A percentile compares a stretch with the other conserved stretches of the same genome.
Evolutionary conservation across 2,113 vertebrate species (phyloP).

Genomic region (Morphnarchus princeps): DNA sequence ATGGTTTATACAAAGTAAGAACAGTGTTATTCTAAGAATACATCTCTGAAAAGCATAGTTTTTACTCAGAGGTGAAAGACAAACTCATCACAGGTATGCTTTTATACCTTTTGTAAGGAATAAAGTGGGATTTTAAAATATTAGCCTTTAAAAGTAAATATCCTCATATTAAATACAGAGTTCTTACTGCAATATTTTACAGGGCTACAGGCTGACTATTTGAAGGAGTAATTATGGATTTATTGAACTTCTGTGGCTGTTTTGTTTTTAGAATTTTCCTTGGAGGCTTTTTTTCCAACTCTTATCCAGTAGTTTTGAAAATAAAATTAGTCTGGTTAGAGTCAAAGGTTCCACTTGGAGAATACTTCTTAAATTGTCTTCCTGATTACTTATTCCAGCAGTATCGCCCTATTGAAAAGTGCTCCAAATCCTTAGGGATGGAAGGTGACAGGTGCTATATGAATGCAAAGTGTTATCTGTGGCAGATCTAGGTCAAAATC

Average conservation of each 20-base stretch:
- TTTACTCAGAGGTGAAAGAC: not conserved
- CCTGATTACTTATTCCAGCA: not conserved
- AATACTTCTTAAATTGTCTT: not conserved
- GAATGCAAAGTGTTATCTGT: not conserved
- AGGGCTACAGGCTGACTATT: not conserved
- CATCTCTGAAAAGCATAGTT: not conserved
- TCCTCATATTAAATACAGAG: not conserved
- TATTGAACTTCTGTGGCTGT: not conserved
- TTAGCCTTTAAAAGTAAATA: not conserved
- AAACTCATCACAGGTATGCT: not conserved
- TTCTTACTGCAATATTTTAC: not conserved
- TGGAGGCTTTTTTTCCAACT: not conserved
- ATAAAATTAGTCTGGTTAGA: not conserved
- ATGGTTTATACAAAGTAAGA: not conserved
- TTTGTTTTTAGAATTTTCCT: not conserved
- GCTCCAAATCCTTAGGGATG: not conserved
- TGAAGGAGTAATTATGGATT: not conserved
- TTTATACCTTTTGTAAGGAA: not conserved
- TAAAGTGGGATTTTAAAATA: not conserved
- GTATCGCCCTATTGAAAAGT: not conserved
- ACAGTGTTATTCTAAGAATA: not conserved
- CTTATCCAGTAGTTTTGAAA: not conserved
- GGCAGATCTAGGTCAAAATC: constrained; percentile 49
- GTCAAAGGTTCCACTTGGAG: not conserved
- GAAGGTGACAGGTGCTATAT: not conserved